Evolutionary conservation across 2,888 invertebrate species (phyloP).

Genomic region (Epinotia nisella): DNA sequence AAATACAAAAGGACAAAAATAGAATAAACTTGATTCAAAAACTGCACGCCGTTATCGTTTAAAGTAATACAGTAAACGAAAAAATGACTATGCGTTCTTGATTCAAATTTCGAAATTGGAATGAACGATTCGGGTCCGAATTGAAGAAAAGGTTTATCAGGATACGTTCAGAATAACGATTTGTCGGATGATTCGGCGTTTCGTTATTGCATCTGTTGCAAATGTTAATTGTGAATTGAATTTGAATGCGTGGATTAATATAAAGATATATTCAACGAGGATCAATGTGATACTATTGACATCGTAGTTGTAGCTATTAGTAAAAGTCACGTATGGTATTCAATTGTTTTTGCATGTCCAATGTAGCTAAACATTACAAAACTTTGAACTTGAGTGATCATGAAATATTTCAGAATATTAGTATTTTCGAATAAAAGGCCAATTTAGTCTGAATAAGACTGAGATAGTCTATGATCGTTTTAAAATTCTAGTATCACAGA

Average conservation of each 20-base stretch:
- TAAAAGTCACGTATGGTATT: not conserved
- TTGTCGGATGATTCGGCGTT: conserved; percentile 63
- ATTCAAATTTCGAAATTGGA: conserved; percentile 68
- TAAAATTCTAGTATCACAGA: not conserved
- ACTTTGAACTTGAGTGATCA: not conserved
- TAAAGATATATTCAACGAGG: conserved; percentile 12
- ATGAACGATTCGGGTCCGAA: conserved; percentile 68
- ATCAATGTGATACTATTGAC: not conserved
- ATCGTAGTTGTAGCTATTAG: not conserved
- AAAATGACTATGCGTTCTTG: conserved; percentile 72
- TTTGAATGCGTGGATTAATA: conserved; percentile 37
- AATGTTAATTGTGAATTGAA: conserved; percentile 44
- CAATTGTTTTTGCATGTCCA: not conserved
- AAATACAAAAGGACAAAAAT: conserved; percentile 28
- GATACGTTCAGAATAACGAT: conserved; percentile 55
- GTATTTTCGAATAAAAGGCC: not conserved
- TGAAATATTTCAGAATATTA: not conserved
- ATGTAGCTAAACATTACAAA: too few species aligned
- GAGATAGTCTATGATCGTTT: not conserved
- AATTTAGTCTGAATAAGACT: not conserved
- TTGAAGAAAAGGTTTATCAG: conserved; percentile 54
- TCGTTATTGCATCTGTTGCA: conserved; percentile 54
- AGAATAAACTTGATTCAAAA: conserved; percentile 26
- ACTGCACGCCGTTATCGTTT: conserved; percentile 46
- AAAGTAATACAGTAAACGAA: conserved; percentile 57